Evolutionary conservation across 2,888 invertebrate species (phyloP), one percentile per base, ranked within the genome.

Genomic region (Lycaena phlaeas): DNA sequence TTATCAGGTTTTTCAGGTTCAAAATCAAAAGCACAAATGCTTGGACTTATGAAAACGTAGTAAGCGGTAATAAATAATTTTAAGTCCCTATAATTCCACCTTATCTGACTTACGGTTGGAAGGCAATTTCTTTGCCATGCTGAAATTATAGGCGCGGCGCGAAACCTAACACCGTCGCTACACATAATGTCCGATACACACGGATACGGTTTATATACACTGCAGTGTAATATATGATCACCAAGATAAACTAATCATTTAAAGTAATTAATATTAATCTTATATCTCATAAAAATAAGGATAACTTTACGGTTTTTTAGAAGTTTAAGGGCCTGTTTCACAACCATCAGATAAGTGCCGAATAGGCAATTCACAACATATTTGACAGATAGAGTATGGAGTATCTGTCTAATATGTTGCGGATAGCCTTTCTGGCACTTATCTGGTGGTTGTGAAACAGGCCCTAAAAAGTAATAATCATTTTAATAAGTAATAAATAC

Each of bases 71-170:
- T 59, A 58, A 59, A 58, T 59, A 57, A 59, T 58, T 50, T 54
- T 50, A 64, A 63, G 58, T 62, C 57, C 53, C 59, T 65, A 64
- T 62, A 68, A 68, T 68, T 68, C 53, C 56, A 34, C 56, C 61
- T 64, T 68, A 68, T 68, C 67, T 58, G 49, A 49, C 52, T 44
- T 42, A 48, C 45, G 38, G 57, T 46, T 56, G 52, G 54, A 57
- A 60, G 48, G 69, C 57, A 63, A 69, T 68, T 70, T 69, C 69
- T 71, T 69, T 65, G 54, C 60, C 49, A 47, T 52, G 47, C 61
- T 56, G 50, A 64, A 70, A 66, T 69, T 70, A 69, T 62, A 61
- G 59, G 55, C 61, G 52, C 48, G 42, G 56, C 50, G 60, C 50
- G 63, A 58, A 67, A 68, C 63, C 45, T 56, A 57, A 68, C 61